Conservation (phyloP, 2,113 vertebrate genomes). For the Monarcha castaneiventris region DNA sequence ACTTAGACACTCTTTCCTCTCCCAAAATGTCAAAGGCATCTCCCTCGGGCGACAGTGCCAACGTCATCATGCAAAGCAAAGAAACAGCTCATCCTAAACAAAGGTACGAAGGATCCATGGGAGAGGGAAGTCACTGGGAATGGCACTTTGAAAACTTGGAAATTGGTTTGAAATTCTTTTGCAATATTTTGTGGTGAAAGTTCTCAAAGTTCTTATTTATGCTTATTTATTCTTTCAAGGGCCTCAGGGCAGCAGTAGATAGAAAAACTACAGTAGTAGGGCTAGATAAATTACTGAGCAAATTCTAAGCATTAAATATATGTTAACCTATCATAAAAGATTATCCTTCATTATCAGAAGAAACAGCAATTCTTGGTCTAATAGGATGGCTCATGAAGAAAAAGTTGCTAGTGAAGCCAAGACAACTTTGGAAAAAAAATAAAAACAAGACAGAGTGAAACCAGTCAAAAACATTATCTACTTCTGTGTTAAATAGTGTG, state of each 20-base stretch:
- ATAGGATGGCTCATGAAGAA: neutral
- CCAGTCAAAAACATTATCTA: neutral
- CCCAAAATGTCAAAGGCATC: constrained; percentile 45
- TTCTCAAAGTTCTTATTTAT: neutral
- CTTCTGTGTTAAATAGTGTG: neutral
- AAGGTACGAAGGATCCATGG: neutral
- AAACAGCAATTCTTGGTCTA: neutral
- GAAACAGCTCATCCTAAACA: neutral
- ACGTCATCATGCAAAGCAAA: neutral
- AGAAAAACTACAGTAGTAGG: neutral
- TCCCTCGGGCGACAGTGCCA: neutral
- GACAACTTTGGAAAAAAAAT: neutral
- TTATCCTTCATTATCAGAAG: neutral
- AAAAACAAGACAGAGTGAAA: neutral
- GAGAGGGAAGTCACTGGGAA: neutral
- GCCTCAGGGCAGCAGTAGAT: neutral
- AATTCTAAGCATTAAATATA: neutral
- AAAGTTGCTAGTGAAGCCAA: neutral
- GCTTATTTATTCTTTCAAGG: neutral
- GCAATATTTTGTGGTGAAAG: neutral
- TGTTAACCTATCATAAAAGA: neutral
- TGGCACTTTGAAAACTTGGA: neutral
- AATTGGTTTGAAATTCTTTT: neutral
- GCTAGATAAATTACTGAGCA: neutral
- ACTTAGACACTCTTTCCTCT: neutral